Percentiles rank a stretch among this genome's conserved stretches.
phyloP scores from a whole-genome alignment of 2,888 invertebrate species.

The Sarcophaga rosellei region DNA sequence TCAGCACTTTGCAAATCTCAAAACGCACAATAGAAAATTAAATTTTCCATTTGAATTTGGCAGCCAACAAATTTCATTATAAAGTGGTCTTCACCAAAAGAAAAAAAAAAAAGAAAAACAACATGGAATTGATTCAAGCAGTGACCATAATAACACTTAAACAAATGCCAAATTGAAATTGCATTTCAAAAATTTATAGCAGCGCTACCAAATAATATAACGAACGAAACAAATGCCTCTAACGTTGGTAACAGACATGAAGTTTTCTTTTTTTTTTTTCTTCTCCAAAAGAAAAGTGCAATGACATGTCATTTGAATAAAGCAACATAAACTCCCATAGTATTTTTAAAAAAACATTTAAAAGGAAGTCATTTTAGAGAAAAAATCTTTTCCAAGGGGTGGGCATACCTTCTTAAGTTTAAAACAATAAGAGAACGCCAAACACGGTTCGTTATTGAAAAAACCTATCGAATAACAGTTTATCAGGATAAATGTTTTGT shows the following conservation, averaged over 20 bases:
- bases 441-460: conserved; percentile 36
- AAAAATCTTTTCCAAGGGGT: neutral
- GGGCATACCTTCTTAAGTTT: no score
- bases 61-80: conserved; percentile 42
- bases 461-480: conserved; percentile 39
- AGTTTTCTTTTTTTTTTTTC: neutral
- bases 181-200: conserved; percentile 51
- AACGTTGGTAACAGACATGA: conserved; percentile 35
- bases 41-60: conserved; percentile 54
- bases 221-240: conserved; percentile 27
- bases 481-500: conserved; percentile 38
- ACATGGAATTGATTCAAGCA: conserved; percentile 20
- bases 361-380: neutral
- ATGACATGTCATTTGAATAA: conserved; percentile 14
- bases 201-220: conserved; percentile 18
- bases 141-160: conserved; percentile 46
- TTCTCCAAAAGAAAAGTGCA: conserved; percentile 7
- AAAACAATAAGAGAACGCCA: conserved; percentile 11
- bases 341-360: neutral
- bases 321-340: neutral
- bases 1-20: no score
- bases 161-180: conserved; percentile 43
- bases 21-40: conserved; percentile 37
- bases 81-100: neutral
- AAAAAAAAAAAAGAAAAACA: neutral